These are phyloP conservation scores for Berghia stephanieae DNA, from an alignment of 1,140 invertebrate genomes.

Conservation along the genomic window DNA sequence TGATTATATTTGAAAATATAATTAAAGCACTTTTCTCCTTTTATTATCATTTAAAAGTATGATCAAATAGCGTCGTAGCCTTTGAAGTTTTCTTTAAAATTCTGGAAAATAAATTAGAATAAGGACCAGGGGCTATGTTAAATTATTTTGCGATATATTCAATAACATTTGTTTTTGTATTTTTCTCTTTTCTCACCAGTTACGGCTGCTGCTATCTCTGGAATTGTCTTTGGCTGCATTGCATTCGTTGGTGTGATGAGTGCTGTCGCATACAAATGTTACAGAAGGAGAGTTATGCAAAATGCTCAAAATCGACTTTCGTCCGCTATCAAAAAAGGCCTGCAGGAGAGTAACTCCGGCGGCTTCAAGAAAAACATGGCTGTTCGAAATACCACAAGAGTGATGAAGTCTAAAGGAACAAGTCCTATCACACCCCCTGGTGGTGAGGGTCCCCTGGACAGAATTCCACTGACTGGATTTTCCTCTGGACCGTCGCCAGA, in stretches of 20 bases:
- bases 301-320: conserved; percentile 61
- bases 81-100: too few species aligned
- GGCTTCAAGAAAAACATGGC: conserved; percentile 48
- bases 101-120: too few species aligned
- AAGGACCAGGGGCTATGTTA: too few species aligned
- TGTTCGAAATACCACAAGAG: conserved; percentile 39
- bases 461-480: conserved; percentile 45
- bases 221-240: conserved; percentile 51
- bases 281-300: conserved; percentile 51
- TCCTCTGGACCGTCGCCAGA: conserved; percentile 37
- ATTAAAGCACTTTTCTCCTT: too few species aligned
- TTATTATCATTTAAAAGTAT: too few species aligned
- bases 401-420: conserved; percentile 59
- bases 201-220: conserved; percentile 43
- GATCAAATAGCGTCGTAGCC: too few species aligned
- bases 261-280: conserved; percentile 58
- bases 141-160: too few species aligned
- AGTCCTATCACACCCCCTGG: conserved; percentile 54
- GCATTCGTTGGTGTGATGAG: conserved; percentile 49
- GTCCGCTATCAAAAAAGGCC: conserved; percentile 63
- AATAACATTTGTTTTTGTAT: too few species aligned
- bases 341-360: conserved; percentile 55
- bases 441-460: conserved; percentile 41
- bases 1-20: too few species aligned
- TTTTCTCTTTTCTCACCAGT: conserved; percentile 56